Evolutionary conservation across 2,113 vertebrate genomes (phyloP).

Genomic region (Galbula dea): DNA sequence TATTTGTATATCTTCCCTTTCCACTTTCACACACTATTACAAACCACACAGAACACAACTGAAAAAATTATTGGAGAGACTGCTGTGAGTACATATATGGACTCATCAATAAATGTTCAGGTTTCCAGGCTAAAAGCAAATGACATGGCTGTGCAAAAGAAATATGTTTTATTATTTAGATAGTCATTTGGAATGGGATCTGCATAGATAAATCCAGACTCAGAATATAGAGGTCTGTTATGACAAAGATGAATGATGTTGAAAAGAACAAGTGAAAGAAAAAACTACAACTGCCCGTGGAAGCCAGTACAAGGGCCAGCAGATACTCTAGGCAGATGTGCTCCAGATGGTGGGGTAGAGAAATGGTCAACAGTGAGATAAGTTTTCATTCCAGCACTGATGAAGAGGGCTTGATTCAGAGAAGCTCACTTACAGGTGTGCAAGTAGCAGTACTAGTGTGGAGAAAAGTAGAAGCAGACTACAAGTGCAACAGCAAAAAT

Average conservation of each 20-base stretch:
- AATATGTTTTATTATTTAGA: constrained; percentile 51
- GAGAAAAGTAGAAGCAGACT: neutral
- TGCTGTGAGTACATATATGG: constrained; percentile 48
- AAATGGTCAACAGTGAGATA: neutral
- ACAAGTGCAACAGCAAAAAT: neutral
- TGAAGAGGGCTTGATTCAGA: neutral
- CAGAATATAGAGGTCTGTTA: constrained; percentile 32
- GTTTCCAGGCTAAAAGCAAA: constrained; percentile 62
- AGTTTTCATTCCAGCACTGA: neutral
- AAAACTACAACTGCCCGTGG: neutral
- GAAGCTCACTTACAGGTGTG: no score
- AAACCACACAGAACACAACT: constrained; percentile 48
- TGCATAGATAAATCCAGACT: constrained; percentile 66
- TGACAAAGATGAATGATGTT: constrained; percentile 58
- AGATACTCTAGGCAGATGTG: neutral
- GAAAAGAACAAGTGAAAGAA: constrained; percentile 32
- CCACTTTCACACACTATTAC: constrained; percentile 44
- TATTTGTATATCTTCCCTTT: constrained; percentile 69
- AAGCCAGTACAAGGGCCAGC: neutral
- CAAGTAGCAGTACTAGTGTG: neutral
- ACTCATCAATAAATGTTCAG: constrained; percentile 70
- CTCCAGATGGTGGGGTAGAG: neutral
- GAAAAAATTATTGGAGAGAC: constrained; percentile 55
- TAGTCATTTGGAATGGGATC: constrained; percentile 61
- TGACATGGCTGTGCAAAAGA: neutral